Percentiles rank a stretch among this genome's conserved stretches.
These are phyloP conservation scores for Rhopalosiphum maidis DNA, from an alignment of 1,140 invertebrate species.

Conservation along the genomic window DNA sequence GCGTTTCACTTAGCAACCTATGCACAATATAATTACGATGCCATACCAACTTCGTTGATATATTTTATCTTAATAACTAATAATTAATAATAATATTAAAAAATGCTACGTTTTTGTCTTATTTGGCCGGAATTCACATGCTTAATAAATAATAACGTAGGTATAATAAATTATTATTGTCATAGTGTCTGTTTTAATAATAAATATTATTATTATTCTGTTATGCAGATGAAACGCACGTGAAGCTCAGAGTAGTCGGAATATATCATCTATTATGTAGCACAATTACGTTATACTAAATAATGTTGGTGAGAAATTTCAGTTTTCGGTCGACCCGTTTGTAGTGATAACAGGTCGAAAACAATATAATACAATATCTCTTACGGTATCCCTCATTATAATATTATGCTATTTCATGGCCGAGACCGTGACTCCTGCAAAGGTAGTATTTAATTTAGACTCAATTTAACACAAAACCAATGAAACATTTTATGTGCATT, in stretches of 20 bases:
- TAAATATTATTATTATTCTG: background rate
- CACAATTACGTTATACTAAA: background rate
- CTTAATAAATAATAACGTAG: too few species aligned
- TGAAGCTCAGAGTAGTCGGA: background rate
- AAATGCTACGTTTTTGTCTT: too few species aligned
- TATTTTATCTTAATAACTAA: too few species aligned
- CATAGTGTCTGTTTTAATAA: background rate
- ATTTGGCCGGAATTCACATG: too few species aligned
- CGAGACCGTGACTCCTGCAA: background rate
- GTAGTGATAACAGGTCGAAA: background rate
- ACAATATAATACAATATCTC: background rate
- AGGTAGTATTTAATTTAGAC: background rate
- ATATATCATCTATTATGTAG: background rate
- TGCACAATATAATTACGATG: too few species aligned
- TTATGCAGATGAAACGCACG: background rate
- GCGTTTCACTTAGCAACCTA: too few species aligned
- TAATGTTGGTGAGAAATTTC: background rate
- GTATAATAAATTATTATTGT: background rate
- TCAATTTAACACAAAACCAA: background rate
- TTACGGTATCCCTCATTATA: background rate
- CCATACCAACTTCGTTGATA: too few species aligned
- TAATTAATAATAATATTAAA: too few species aligned
- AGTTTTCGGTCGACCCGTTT: background rate
- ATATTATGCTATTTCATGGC: background rate
- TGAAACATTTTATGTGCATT: background rate